Evolutionary conservation across 2,113 vertebrate species (phyloP).

Genomic region (Nansenia antarctica): DNA sequence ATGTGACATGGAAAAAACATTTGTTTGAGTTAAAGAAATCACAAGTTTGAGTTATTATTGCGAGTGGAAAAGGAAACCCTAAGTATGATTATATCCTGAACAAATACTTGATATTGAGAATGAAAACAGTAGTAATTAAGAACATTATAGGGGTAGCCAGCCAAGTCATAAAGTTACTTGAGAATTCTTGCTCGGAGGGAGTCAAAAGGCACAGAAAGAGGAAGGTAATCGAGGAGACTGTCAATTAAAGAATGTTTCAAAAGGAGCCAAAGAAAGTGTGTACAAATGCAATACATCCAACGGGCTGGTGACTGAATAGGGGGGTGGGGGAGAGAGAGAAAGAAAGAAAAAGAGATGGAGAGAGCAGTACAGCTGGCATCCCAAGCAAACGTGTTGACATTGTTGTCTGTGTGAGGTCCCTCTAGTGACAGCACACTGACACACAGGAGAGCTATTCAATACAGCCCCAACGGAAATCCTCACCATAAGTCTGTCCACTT

Average conservation of each 20-base stretch:
- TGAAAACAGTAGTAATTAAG: slow-evolving; percentile 56
- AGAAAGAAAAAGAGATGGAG: slow-evolving; percentile 22
- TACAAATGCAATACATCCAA: neutral
- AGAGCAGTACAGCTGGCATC: slow-evolving; percentile 15
- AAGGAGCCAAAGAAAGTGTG: neutral
- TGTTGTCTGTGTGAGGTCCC: slow-evolving; percentile 56
- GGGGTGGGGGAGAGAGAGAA: slow-evolving; percentile 32
- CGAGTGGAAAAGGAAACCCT: slow-evolving; percentile 51
- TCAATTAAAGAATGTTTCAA: neutral
- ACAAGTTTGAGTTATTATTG: slow-evolving; percentile 53
- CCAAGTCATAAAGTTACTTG: neutral
- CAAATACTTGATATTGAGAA: slow-evolving; percentile 47
- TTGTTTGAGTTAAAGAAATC: slow-evolving; percentile 27
- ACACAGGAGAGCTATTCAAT: slow-evolving; percentile 57
- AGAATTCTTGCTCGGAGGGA: slow-evolving; percentile 37
- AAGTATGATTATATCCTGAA: slow-evolving; percentile 58
- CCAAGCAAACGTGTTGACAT: slow-evolving; percentile 46
- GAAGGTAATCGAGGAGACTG: neutral
- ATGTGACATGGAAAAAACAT: slow-evolving; percentile 38
- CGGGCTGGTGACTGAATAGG: neutral
- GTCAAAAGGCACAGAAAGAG: slow-evolving; percentile 18
- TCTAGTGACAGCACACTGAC: slow-evolving; percentile 33
- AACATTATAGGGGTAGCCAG: slow-evolving; percentile 22
- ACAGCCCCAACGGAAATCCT: slow-evolving; percentile 60
- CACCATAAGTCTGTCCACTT: slow-evolving; percentile 52